Conservation (phyloP, 2,797 vertebrate species). For the Gambelia wislizenii region DNA sequence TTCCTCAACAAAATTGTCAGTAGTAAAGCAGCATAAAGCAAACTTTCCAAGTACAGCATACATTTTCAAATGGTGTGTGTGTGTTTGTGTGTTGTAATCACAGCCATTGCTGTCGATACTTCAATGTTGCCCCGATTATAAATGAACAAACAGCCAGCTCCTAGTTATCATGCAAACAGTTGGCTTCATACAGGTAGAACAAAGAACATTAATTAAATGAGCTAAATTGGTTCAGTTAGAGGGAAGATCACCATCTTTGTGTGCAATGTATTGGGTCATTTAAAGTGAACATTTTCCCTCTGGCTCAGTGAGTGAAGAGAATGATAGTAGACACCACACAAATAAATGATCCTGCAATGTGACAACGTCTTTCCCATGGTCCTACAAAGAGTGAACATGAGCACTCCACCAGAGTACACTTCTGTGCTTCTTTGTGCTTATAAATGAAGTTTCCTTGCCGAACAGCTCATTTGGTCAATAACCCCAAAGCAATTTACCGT, state of each 20-base stretch:
- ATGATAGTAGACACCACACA: background rate
- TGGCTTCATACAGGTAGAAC: background rate
- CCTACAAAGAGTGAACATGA: constrained; percentile 25
- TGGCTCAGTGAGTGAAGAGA: background rate
- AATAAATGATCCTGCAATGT: background rate
- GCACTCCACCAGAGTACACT: background rate
- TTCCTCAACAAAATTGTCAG: background rate
- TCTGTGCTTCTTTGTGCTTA: constrained; percentile 13
- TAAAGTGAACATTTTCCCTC: constrained; percentile 17
- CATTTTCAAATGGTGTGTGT: background rate
- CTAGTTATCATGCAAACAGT: background rate
- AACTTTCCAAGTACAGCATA: background rate
- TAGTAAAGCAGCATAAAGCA: background rate
- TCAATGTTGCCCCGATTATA: background rate
- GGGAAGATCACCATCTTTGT: constrained; percentile 1
- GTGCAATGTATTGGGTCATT: background rate
- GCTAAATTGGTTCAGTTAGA: background rate
- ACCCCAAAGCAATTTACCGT: constrained; percentile 45
- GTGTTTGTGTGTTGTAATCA: background rate
- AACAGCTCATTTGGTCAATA: constrained; percentile 47
- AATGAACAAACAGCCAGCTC: background rate
- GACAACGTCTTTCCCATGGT: constrained; percentile 22
- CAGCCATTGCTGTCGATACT: background rate
- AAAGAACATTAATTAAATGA: background rate
- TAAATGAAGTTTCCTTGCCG: constrained; percentile 47